Conservation (phyloP, 53 echinoderm and acorn worm genomes). For the Stichopus horrens region DNA sequence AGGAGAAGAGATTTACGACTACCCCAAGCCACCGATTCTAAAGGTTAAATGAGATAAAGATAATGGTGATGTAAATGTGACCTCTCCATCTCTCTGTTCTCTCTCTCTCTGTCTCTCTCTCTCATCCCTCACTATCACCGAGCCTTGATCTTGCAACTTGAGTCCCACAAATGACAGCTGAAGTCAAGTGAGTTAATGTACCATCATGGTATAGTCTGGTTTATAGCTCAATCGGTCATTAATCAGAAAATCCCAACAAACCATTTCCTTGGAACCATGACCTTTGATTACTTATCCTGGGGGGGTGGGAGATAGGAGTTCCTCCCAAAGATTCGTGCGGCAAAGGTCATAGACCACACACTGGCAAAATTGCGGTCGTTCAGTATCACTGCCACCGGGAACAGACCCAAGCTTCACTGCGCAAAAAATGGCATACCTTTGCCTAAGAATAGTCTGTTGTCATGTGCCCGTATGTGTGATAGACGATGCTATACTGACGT, state of each 20-base stretch:
- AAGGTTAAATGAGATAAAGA: neutral
- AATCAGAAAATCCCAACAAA: neutral
- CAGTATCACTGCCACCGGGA: too few species aligned
- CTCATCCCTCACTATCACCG: too few species aligned
- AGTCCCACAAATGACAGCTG: neutral
- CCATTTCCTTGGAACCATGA: neutral
- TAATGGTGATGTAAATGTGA: too few species aligned
- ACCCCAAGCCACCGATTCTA: neutral
- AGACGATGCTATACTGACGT: too few species aligned
- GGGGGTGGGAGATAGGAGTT: neutral
- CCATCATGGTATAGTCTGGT: neutral
- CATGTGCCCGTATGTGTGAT: too few species aligned
- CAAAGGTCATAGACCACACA: neutral
- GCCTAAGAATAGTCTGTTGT: too few species aligned
- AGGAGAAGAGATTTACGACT: neutral
- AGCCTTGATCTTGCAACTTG: neutral
- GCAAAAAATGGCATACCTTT: too few species aligned
- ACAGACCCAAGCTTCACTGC: too few species aligned
- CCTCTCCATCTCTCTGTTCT: too few species aligned
- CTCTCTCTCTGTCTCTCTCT: too few species aligned
- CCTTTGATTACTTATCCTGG: neutral
- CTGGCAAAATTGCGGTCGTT: too few species aligned
- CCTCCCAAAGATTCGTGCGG: neutral
- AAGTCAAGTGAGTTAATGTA: neutral
- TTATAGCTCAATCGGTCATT: neutral